Percentiles rank a stretch among this genome's conserved stretches.
Evolutionary conservation across 2,888 invertebrate genomes (phyloP).

Genomic region (Teleogryllus oceanicus): DNA sequence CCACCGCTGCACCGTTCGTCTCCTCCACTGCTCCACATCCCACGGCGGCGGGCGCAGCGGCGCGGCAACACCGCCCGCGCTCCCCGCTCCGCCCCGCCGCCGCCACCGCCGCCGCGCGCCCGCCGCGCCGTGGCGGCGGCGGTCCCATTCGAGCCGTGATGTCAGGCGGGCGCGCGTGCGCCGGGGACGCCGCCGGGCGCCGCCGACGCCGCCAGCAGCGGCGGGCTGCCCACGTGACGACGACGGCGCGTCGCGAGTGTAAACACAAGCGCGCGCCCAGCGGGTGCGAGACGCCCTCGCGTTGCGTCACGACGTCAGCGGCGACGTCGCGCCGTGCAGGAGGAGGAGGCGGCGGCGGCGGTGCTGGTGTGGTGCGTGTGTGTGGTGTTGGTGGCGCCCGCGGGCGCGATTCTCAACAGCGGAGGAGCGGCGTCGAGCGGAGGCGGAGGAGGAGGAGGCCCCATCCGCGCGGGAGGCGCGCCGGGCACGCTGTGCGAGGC

Average conservation of each 20-base stretch:
- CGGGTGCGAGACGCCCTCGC: too few species aligned
- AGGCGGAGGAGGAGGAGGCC: too few species aligned
- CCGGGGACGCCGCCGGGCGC: not conserved
- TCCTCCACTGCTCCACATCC: slow-evolving; percentile 18
- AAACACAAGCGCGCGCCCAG: too few species aligned
- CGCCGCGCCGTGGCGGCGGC: not conserved
- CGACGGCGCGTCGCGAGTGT: too few species aligned
- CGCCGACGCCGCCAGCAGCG: too few species aligned
- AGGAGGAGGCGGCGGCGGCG: too few species aligned
- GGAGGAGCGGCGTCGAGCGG: not conserved
- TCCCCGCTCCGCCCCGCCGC: not conserved
- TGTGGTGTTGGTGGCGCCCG: not conserved
- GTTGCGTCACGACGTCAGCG: too few species aligned
- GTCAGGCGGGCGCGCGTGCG: not conserved
- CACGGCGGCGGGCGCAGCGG: not conserved
- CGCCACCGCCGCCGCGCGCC: not conserved
- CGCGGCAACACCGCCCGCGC: not conserved
- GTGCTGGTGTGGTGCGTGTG: not conserved
- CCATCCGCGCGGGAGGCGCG: not conserved
- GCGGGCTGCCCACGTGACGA: too few species aligned
- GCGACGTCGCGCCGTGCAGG: too few species aligned
- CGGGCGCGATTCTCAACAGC: not conserved
- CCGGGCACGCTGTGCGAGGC: not conserved
- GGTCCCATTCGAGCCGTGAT: slow-evolving; percentile 1
- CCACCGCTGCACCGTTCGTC: not conserved